Evolutionary conservation across 1,140 invertebrate species (phyloP).

Genomic region (Formica selysi): DNA sequence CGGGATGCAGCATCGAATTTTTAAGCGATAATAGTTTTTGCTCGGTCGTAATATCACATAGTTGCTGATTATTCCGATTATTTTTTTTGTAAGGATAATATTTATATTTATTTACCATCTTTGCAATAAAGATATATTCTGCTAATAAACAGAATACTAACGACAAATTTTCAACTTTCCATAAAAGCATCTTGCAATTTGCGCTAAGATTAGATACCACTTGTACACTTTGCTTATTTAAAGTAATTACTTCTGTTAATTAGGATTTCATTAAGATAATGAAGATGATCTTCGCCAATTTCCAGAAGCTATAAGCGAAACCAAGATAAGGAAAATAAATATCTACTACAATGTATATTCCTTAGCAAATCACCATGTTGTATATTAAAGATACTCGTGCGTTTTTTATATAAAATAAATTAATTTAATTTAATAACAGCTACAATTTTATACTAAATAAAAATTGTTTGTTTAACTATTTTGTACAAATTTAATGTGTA

Average conservation of each 20-base stretch:
- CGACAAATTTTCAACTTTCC: slow-evolving; percentile 7
- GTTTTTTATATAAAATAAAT: neutral
- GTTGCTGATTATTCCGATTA: slow-evolving; percentile 16
- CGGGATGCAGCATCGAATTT: slow-evolving; percentile 27
- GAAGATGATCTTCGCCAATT: neutral
- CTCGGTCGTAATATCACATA: neutral
- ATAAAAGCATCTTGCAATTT: neutral
- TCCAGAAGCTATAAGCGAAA: neutral
- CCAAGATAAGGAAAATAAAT: slow-evolving; percentile 9
- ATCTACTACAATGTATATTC: neutral
- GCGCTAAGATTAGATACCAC: neutral
- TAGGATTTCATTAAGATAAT: slow-evolving; percentile 35
- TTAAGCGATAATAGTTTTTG: neutral
- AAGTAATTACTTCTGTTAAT: neutral
- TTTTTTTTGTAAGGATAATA: neutral
- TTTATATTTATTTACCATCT: slow-evolving; percentile 13
- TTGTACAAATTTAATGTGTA: neutral
- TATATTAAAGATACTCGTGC: neutral
- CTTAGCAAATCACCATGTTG: neutral
- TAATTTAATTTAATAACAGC: neutral
- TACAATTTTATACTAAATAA: neutral
- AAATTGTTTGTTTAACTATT: neutral
- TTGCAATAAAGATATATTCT: neutral
- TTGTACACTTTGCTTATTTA: neutral
- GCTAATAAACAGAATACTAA: slow-evolving; percentile 1